A percentile compares a stretch with the other conserved stretches of the same genome.
These are phyloP conservation scores for Euspilapteryx auroguttella DNA, from an alignment of 2,888 invertebrate species.

Conservation along the genomic window DNA sequence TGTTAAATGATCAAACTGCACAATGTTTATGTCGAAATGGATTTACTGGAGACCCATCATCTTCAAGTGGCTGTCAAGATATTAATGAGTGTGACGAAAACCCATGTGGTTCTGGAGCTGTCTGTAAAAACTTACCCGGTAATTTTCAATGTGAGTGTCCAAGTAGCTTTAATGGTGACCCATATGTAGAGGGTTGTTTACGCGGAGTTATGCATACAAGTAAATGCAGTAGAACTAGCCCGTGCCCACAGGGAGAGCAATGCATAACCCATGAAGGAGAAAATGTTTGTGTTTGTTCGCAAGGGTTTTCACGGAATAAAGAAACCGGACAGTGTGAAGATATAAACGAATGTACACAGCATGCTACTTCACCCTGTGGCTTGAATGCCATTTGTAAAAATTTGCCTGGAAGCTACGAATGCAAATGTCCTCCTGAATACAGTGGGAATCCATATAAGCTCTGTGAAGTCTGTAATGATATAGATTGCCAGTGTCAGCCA, in stretches of 20 bases:
- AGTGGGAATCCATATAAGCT: constrained; percentile 88
- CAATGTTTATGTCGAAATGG: constrained; percentile 84
- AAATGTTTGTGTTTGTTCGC: constrained; percentile 86
- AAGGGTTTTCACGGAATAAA: constrained; percentile 80
- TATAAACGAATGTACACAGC: constrained; percentile 80
- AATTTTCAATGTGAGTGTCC: constrained; percentile 88
- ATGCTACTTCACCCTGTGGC: constrained; percentile 81
- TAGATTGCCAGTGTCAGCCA: constrained; percentile 84
- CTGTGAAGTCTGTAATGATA: constrained; percentile 82
- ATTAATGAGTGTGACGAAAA: constrained; percentile 83
- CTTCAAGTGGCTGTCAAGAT: constrained; percentile 77
- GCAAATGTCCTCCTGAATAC: constrained; percentile 85
- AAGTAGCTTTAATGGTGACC: constrained; percentile 77
- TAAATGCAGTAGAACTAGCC: constrained; percentile 73
- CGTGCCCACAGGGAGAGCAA: constrained; percentile 83
- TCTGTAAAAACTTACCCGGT: constrained; percentile 88
- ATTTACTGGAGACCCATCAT: constrained; percentile 70
- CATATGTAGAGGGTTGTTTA: constrained; percentile 76
- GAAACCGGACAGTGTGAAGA: constrained; percentile 79
- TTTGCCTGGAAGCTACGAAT: constrained; percentile 90
- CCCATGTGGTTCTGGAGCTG: constrained; percentile 82
- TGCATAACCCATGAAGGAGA: constrained; percentile 80
- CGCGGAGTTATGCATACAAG: constrained; percentile 64
- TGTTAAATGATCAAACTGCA: constrained; percentile 79
- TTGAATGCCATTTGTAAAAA: constrained; percentile 90